Evolutionary conservation across 2,113 vertebrate genomes (phyloP), one percentile per base, ranked within the genome.

Genomic region (Penelope pileata): DNA sequence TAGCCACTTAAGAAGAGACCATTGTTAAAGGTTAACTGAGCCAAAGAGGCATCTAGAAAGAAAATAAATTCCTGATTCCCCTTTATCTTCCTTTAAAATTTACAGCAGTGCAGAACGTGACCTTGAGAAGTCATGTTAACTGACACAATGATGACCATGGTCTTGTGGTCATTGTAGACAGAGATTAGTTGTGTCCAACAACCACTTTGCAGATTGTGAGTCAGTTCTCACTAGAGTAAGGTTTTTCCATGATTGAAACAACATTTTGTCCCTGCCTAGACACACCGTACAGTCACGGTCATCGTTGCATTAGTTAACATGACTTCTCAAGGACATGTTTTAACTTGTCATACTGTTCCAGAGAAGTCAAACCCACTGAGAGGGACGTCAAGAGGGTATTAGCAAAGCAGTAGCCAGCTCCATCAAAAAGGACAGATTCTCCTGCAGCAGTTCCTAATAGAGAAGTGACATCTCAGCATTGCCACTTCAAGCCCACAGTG

Each of bases 281-380:
- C 40, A 32, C 64, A 56, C 22, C 16, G 51, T 64, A 69, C 72
- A 88, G 88, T 64, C 81, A 82, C 40, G 4, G 86, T 93, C 92
- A 88, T 84, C 4, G 0, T 64, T 90, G 80, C 69, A 90, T 96
- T 94, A 54, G 56, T 88, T 96, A 96, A 84, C 7, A 4, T 56
- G 93, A 95, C 76, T 91, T 92, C 75, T 85, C 93, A 95, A 96
- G 95, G 78, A 91, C 95, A 43, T 51, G 75, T 94, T 96, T 92
- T 93, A 95, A 68, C 83, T 93, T 95, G 94, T 94, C 86, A 58
- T 69, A 69, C 74, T 90, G 80, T 75, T 92, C 68, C 76, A 72
- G 66, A 62, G 90, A 88, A 90, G 93, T 90, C 74, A 92, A 95
- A 18, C 70, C 94, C 69, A 58, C 86, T 69, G 91, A 95, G 91